Conservation (phyloP, 2,113 vertebrate genomes). For the Tachysurus vachellii region DNA sequence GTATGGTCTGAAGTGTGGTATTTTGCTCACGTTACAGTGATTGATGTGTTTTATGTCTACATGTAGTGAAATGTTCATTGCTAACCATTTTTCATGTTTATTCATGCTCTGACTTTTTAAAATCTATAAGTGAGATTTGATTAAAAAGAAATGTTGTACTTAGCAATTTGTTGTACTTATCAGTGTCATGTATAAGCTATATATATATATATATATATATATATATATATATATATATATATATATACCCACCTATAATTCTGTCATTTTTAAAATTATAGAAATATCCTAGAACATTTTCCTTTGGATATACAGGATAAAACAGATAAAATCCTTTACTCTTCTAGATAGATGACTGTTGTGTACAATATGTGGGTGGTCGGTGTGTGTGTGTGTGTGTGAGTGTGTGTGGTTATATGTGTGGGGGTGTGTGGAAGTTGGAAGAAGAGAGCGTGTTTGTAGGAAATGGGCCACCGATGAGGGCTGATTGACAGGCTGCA, state of each 20-base stretch:
- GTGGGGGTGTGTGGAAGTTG: constrained; percentile 4
- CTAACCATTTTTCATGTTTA: neutral
- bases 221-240: neutral
- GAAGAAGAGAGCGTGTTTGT: constrained; percentile 21
- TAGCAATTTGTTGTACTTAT: neutral
- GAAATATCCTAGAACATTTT: constrained; percentile 22
- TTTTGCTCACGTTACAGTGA: neutral
- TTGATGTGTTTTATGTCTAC: neutral
- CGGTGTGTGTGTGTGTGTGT: constrained; percentile 13
- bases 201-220: neutral
- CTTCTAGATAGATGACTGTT: constrained; percentile 1
- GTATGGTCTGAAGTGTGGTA: neutral
- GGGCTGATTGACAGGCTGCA: constrained; percentile 52
- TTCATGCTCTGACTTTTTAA: neutral
- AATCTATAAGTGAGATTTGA: neutral
- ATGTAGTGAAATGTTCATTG: neutral
- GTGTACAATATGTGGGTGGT: constrained; percentile 17
- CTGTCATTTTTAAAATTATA: neutral
- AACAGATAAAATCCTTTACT: constrained; percentile 11
- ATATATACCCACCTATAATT: neutral
- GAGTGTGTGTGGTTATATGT: neutral
- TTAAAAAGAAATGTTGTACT: neutral
- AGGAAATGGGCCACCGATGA: constrained; percentile 31
- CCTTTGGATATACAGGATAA: constrained; percentile 23
- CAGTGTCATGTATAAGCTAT: neutral